These are phyloP conservation scores for Andrena praecox DNA, from an alignment of 2,888 invertebrate genomes.

Conservation along the genomic window DNA sequence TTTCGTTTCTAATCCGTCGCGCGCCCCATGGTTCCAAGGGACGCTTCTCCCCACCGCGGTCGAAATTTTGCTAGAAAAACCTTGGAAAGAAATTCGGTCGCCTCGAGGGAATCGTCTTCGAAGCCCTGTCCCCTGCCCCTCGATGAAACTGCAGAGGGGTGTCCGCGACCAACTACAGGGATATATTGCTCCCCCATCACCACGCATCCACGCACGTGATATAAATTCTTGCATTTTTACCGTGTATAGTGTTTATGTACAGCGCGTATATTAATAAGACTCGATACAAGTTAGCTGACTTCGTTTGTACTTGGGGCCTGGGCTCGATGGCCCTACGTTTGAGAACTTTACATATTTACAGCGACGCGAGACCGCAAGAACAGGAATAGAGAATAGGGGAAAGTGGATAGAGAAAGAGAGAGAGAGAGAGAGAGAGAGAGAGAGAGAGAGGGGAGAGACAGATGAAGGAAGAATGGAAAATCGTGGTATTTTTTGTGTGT, in stretches of 20 bases:
- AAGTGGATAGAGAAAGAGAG: background rate
- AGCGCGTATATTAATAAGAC: constrained; percentile 79
- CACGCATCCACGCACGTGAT: constrained; percentile 47
- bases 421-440: background rate
- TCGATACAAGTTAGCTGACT: constrained; percentile 83
- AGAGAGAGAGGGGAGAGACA: constrained; percentile 26
- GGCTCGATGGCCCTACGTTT: constrained; percentile 82
- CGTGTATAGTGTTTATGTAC: constrained; percentile 52
- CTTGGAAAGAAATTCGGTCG: background rate
- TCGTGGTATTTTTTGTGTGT: background rate
- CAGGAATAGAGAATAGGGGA: constrained; percentile 16
- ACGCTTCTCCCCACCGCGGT: background rate
- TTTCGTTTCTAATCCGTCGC: background rate
- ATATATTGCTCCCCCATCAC: constrained; percentile 14
- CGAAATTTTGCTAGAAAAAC: too few relatives aligned
- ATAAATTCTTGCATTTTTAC: constrained; percentile 49
- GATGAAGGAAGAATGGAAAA: background rate
- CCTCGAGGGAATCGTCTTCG: constrained; percentile 33
- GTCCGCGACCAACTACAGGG: background rate
- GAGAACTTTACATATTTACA: constrained; percentile 82
- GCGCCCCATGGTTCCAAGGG: background rate
- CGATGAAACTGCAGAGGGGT: background rate
- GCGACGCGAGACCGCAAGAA: constrained; percentile 46
- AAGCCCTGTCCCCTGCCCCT: background rate
- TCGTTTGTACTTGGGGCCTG: constrained; percentile 85